Base-by-base conservation (phyloP, 2,113 vertebrate species). In the Cheirogaleus medius region DNA sequence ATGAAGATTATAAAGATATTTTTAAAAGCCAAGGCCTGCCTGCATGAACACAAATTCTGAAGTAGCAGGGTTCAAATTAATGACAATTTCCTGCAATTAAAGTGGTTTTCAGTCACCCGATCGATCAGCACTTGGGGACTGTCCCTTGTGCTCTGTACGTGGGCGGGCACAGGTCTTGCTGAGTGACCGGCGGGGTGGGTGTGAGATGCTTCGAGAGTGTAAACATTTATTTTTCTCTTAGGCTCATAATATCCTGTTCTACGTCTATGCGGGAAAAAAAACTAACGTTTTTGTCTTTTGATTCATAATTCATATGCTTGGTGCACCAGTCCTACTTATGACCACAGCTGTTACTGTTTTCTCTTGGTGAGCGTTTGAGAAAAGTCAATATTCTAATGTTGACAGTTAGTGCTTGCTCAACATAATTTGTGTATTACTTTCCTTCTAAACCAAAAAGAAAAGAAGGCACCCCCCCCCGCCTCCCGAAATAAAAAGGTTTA, bases 271-370 rank as follows among this genome's bases (percentile, higher is more conserved):
- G 56, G 77, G 69, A 37, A 60, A 52, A 58, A 54, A 23, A 66
- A 27, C 60, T 63, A 27, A 37, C 6, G 0, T 7, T 74, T 92
- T 34, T 42, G 63, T 81, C 95, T 83, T 96, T 82, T 76, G 91
- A 96, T 93, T 78, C 90, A 42, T 88, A 85, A 96, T 96, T 96
- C 97, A 96, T 23, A n/a, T 0, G 12, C 64, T 54, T 20, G 83
- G 64, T 10, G 8, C 18, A 69, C 18, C 18, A 34, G 71, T 60
- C 66, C 63, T 52, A 6, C 52, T 68, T 47, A 7, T 1, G 52
- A 58, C 17, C 92, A 84, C 32, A 10, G 20, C 20, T 17, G 90
- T 49, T 76, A 37, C 29, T 47, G 80, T 87, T 80, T 89, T 76
- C 69, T 73, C 52, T 92, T 76, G 37, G 80, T 54, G 39, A 85